phyloP scores from a whole-genome alignment of 2,113 vertebrate species.

The Spheniscus mendiculus region DNA sequence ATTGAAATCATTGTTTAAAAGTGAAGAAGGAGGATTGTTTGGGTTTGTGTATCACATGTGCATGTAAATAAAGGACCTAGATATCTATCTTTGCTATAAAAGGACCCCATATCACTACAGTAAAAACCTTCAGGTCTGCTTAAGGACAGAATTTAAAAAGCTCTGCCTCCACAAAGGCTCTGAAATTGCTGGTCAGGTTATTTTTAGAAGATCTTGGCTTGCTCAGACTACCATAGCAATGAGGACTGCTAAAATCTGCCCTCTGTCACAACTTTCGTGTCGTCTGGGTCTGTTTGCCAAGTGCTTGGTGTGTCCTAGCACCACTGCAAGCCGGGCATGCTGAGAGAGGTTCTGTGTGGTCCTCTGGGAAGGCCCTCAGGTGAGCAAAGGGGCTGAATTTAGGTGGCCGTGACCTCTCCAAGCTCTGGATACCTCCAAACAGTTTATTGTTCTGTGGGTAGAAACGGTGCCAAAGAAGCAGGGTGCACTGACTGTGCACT shows the following conservation, averaged over 20 bases:
- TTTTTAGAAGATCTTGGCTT: neutral
- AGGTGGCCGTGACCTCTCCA: neutral
- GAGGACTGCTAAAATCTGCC: neutral
- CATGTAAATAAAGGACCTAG: neutral
- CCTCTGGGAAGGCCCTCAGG: neutral
- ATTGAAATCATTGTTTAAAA: neutral
- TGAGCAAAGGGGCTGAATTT: neutral
- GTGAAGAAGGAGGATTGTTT: neutral
- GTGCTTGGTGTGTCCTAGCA: neutral
- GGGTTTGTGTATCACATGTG: neutral
- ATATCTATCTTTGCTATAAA: neutral
- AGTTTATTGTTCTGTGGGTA: neutral
- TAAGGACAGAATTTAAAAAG: neutral
- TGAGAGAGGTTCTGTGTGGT: neutral
- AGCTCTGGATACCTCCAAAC: neutral
- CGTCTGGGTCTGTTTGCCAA: neutral
- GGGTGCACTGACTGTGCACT: neutral
- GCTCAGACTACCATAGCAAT: neutral
- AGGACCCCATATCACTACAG: neutral
- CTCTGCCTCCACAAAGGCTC: neutral
- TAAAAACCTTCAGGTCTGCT: neutral
- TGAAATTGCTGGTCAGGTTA: neutral
- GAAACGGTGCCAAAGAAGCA: neutral
- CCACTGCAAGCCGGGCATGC: neutral
- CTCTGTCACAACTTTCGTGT: neutral